These are phyloP conservation scores for Phaenicophaeus curvirostris DNA, from an alignment of 2,797 vertebrate genomes.

Conservation along the genomic window DNA sequence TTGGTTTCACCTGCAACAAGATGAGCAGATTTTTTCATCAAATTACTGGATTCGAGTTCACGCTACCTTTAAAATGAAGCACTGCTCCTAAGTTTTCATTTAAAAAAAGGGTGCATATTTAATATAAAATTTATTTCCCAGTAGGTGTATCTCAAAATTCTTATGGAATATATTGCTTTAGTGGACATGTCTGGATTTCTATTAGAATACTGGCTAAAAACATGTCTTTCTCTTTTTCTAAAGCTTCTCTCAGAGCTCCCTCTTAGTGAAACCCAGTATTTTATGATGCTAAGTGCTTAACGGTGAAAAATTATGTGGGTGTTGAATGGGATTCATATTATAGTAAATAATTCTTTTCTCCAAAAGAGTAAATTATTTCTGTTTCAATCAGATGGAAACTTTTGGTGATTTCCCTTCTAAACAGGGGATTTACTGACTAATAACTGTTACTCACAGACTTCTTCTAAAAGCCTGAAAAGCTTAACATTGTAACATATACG, in stretches of 20 bases:
- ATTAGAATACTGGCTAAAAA: not conserved
- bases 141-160: not conserved
- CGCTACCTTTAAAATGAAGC: not conserved
- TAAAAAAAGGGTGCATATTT: not conserved
- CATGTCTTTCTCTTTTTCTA: not conserved
- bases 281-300: not conserved
- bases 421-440: slow-evolving; percentile 18
- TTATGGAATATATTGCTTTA: not conserved
- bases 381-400: not conserved
- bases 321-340: not conserved
- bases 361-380: not conserved
- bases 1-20: not conserved
- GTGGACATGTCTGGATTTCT: not conserved
- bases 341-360: not conserved
- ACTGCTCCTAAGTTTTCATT: not conserved
- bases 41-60: not conserved
- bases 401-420: not conserved
- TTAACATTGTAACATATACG: not conserved
- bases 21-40: not conserved
- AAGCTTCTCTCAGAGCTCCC: not conserved
- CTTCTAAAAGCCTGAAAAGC: not conserved
- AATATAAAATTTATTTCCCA: not conserved
- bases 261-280: not conserved
- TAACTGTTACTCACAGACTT: not conserved
- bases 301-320: not conserved